These are phyloP conservation scores for Chaitophorus viminalis DNA, from an alignment of 2,888 invertebrate species.

Conservation along the genomic window DNA sequence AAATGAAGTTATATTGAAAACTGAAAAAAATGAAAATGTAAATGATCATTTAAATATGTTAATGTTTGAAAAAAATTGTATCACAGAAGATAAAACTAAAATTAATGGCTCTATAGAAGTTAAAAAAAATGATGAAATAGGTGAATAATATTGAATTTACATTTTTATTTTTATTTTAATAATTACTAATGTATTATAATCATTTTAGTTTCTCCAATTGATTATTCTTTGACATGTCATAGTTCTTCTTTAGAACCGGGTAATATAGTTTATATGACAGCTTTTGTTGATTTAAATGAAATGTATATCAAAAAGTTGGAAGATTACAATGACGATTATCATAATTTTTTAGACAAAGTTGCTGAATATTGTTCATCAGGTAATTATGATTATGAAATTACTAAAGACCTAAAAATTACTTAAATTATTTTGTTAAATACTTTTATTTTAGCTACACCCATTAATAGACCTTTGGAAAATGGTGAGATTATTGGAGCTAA, in stretches of 20 bases:
- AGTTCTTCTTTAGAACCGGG: slow-evolving; percentile 9
- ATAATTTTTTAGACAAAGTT: slow-evolving; percentile 38
- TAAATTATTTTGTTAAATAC: background rate
- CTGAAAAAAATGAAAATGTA: slow-evolving; percentile 23
- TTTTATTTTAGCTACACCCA: slow-evolving; percentile 36
- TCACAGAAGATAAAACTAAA: background rate
- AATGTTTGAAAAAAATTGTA: slow-evolving; percentile 9
- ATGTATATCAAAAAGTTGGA: slow-evolving; percentile 40
- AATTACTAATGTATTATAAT: background rate
- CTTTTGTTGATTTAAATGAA: slow-evolving; percentile 36
- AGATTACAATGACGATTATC: slow-evolving; percentile 47
- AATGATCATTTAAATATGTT: slow-evolving; percentile 35
- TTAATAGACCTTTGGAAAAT: slow-evolving; percentile 29
- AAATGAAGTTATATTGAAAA: slow-evolving; percentile 47
- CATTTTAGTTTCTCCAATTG: slow-evolving; percentile 10
- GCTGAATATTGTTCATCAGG: slow-evolving; percentile 33
- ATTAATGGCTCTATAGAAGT: background rate
- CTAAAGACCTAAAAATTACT: background rate
- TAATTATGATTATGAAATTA: background rate
- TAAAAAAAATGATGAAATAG: background rate
- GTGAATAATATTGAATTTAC: background rate
- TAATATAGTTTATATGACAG: slow-evolving; percentile 37
- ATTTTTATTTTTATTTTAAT: background rate
- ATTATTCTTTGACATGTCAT: background rate
- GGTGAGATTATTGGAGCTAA: slow-evolving; percentile 49